Conservation (phyloP, 2,888 invertebrate species). For the Xylophagus ater region DNA sequence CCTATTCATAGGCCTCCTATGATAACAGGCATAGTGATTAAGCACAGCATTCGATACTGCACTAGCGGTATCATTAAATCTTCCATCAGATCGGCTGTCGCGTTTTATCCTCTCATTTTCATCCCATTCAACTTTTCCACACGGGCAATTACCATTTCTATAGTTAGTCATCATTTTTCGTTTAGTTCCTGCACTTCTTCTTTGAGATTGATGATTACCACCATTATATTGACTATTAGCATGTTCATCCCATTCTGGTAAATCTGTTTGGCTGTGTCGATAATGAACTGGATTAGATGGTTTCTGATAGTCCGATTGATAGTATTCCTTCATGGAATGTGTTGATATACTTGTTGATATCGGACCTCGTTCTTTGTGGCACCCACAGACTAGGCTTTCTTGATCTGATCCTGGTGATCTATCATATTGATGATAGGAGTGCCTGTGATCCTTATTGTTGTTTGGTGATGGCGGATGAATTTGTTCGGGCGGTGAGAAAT, state of each 20-base stretch:
- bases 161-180: conserved; percentile 27
- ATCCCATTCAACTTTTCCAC: conserved; percentile 37
- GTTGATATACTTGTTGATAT: conserved; percentile 58
- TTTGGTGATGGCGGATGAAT: conserved; percentile 36
- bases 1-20: conserved; percentile 64
- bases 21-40: conserved; percentile 50
- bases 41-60: conserved; percentile 48
- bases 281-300: conserved; percentile 38
- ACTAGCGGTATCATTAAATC: conserved; percentile 33
- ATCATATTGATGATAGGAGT: conserved; percentile 37
- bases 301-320: conserved; percentile 42
- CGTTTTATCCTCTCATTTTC: conserved; percentile 25
- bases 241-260: conserved; percentile 40
- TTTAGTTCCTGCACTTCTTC: conserved; percentile 30
- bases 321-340: conserved; percentile 59
- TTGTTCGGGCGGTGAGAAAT: conserved; percentile 28
- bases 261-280: conserved; percentile 40
- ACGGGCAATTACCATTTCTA: conserved; percentile 31
- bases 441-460: conserved; percentile 36
- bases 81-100: conserved; percentile 32
- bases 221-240: conserved; percentile 37
- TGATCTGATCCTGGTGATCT: conserved; percentile 43
- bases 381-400: conserved; percentile 35
- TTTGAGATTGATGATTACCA: conserved; percentile 24
- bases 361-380: conserved; percentile 44